These are phyloP conservation scores for Equus przewalskii DNA, from an alignment of 2,113 vertebrate species.

Conservation along the genomic window DNA sequence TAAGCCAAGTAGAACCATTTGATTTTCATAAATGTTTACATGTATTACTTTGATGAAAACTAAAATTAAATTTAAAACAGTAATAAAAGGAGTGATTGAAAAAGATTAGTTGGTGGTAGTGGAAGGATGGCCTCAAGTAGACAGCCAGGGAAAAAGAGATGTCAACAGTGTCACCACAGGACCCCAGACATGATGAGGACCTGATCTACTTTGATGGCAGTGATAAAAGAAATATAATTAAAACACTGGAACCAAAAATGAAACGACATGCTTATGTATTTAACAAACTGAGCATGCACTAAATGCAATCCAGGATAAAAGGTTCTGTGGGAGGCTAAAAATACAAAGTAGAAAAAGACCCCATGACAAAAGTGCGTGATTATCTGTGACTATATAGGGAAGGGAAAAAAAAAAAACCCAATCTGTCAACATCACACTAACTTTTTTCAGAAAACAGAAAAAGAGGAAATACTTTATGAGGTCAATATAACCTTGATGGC, in stretches of 20 bases:
- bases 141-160: background rate
- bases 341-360: background rate
- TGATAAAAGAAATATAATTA: background rate
- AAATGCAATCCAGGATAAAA: background rate
- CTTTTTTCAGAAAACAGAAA: background rate
- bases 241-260: background rate
- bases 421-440: background rate
- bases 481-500: background rate
- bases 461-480: background rate
- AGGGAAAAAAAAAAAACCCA: background rate
- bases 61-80: constrained; percentile 24
- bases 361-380: background rate
- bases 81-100: background rate
- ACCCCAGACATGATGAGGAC: background rate
- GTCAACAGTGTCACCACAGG: background rate
- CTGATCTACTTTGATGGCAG: background rate
- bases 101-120: background rate
- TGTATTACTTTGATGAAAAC: background rate
- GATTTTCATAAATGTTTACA: background rate
- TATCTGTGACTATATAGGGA: background rate
- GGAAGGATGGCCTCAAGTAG: background rate
- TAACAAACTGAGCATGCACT: background rate
- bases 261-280: background rate
- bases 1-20: background rate
- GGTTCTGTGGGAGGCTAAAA: background rate